phyloP scores from a whole-genome alignment of 2,113 vertebrate genomes.

The Lagopus leucura region DNA sequence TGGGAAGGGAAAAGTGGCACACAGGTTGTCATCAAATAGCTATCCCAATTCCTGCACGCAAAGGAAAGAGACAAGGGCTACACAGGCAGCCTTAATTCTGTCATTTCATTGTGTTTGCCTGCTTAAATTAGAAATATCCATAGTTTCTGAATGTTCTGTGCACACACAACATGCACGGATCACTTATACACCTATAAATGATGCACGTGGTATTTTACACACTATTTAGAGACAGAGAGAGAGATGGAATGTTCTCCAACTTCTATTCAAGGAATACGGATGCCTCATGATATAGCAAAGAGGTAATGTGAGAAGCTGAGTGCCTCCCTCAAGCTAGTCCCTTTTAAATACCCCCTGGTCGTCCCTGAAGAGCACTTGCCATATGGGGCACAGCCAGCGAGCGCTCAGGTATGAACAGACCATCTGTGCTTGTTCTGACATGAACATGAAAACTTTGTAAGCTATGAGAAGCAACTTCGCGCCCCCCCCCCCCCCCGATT shows the following conservation, averaged over 20 bases:
- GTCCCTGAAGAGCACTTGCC: background rate
- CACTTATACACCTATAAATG: slow-evolving; percentile 47
- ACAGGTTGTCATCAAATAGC: background rate
- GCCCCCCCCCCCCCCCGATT: background rate
- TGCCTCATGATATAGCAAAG: slow-evolving; percentile 64
- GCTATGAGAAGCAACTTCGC: background rate
- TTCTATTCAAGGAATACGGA: slow-evolving; percentile 70
- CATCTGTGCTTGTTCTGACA: background rate
- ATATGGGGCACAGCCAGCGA: background rate
- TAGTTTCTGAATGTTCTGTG: background rate
- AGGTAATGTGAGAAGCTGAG: slow-evolving; percentile 50
- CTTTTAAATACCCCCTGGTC: slow-evolving; percentile 19
- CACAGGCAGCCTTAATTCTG: background rate
- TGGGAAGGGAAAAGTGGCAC: background rate
- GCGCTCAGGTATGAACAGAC: background rate
- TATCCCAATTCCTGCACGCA: background rate
- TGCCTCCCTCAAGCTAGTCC: slow-evolving; percentile 38
- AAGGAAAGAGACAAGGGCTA: background rate
- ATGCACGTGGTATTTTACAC: slow-evolving; percentile 61
- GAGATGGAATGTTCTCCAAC: slow-evolving; percentile 66
- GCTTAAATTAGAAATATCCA: background rate
- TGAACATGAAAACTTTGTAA: background rate
- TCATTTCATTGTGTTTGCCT: background rate
- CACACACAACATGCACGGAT: background rate
- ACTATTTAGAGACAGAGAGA: slow-evolving; percentile 67